Percentiles rank a stretch among this genome's conserved stretches.
phyloP scores from a whole-genome alignment of 2,797 vertebrate genomes.

The Xyrichtys novacula region DNA sequence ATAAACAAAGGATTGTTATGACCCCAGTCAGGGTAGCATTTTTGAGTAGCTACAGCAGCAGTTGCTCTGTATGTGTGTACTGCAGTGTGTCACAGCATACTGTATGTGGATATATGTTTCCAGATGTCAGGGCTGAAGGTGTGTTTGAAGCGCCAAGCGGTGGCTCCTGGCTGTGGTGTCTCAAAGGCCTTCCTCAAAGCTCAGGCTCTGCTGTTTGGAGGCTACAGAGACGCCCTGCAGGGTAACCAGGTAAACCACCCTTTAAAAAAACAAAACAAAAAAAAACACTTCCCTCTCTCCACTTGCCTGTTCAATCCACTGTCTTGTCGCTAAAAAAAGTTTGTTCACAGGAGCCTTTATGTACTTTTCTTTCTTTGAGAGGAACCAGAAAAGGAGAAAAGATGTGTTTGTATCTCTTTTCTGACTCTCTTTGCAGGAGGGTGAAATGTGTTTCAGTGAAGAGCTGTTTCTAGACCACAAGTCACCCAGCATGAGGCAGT shows the following conservation, averaged over 20 bases:
- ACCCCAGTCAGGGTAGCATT: background rate
- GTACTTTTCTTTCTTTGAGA: background rate
- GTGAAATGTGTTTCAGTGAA: constrained; percentile 84
- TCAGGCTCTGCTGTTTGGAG: constrained; percentile 91
- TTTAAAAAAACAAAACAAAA: background rate
- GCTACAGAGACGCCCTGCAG: constrained; percentile 88
- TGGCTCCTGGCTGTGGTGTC: constrained; percentile 88
- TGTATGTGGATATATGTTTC: constrained; percentile 9
- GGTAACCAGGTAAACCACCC: constrained; percentile 74
- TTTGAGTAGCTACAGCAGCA: background rate
- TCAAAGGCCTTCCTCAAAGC: constrained; percentile 89
- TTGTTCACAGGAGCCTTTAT: background rate
- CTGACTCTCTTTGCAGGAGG: constrained; percentile 78
- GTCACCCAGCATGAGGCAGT: constrained; percentile 84
- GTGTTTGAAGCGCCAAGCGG: constrained; percentile 86
- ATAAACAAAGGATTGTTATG: too few relatives aligned
- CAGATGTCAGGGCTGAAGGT: constrained; percentile 88
- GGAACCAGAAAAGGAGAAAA: too few relatives aligned
- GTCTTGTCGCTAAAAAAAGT: background rate
- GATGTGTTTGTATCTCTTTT: too few relatives aligned
- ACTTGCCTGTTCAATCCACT: too few relatives aligned
- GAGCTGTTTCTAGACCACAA: constrained; percentile 89
- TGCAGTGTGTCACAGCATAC: background rate
- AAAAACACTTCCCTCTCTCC: too few relatives aligned
- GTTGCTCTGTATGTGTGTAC: background rate